Base-by-base conservation (phyloP, 2,888 invertebrate genomes). In the Ariolimax columbianus region DNA sequence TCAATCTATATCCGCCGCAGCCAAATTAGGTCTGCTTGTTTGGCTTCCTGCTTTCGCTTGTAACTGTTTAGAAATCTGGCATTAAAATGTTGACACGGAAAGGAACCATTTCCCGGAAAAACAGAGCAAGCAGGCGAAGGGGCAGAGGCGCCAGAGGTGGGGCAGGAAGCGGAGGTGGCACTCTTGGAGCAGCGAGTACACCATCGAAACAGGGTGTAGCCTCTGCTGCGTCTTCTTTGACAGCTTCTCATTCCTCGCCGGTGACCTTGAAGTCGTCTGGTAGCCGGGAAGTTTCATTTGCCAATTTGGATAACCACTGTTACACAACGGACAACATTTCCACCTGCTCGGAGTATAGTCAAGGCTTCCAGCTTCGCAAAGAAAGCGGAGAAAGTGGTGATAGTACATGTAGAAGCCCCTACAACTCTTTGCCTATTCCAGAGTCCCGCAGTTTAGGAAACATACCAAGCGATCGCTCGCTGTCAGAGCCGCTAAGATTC, bases 21-120 rank as follows among this genome's bases (percentile, higher is more conserved):
- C n/a, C n/a, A n/a, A n/a, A n/a, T n/a, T n/a, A n/a, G n/a, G 11
- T 43, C n/a, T 43, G 73, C 73, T 40, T 38, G 43, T 26, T 11
- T 1, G 70, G 9, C 9, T 30, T 36, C 36, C 11, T 17, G 11
- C 1, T 30, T 63, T 70, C 33, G 38, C 36, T 38, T 3, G 68
- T 36, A 19, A 36, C 19, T 68, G 68, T 36, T 33, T 36, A 14
- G 9, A 47, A 47, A 30, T 30, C 47, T 38, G 36, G 77, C 9
- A 1, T 40, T 70, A 82, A 43, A 19, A 87, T 88, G 85, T 59
- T 88, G 80, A 51, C 86, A 66, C 83, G 88, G 19, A 88, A 88
- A 79, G 87, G 86, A n/a, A 88, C 88, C 0, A 55, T 87, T 72
- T 86, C 87, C 30, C 86, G 88, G 63, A 86, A 86, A 66, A 86